Base-by-base conservation (phyloP, 2,888 invertebrate species). In the Hirtodrosophila duncani region DNA sequence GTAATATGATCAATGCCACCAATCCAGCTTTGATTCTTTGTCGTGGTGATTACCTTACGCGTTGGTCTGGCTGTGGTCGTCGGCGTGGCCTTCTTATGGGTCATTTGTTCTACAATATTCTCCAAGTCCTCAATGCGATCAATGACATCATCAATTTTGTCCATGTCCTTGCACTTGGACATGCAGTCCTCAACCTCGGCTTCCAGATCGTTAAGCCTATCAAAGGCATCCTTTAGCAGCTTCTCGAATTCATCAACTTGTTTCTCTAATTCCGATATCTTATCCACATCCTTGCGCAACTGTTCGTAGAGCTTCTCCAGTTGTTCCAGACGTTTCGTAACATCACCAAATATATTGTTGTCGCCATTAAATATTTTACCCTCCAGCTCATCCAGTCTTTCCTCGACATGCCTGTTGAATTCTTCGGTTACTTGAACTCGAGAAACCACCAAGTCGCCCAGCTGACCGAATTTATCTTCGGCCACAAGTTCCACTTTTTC, bases 81-180 rank as follows among this genome's bases (percentile, higher is more conserved):
- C n/a, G n/a, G n/a, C n/a, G n/a, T n/a, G n/a, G n/a, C n/a, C n/a
- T n/a, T n/a, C n/a, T n/a, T n/a, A n/a, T n/a, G n/a, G n/a, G n/a
- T n/a, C n/a, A n/a, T n/a, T n/a, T n/a, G n/a, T 16, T 13, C 7
- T 2, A 3, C 13, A 6, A 2, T 4, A n/a, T 9, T 11, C 17
- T 64, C 67, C 4, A 63, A 2, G 7, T 51, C 48, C 10, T 67
- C 38, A 16, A 67, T 27, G 9, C 42, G 44, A 36, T 62, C 39
- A 8, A 71, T 42, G 0, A 66, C 3, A 34, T 51, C 51, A n/a
- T 67, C 5, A 1, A 72, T 13, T 0, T 23, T 33, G 18, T 59
- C 17, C 10, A 60, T 17, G 0, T 14, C 14, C 1, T 23, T 23
- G 24, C 74, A 67, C 3, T 9, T 38, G 0, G 0, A 0, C 2